A percentile compares a stretch with the other conserved stretches of the same genome.
Evolutionary conservation across 2,888 invertebrate species (phyloP).

Genomic region (Troides oblongomaculatus): DNA sequence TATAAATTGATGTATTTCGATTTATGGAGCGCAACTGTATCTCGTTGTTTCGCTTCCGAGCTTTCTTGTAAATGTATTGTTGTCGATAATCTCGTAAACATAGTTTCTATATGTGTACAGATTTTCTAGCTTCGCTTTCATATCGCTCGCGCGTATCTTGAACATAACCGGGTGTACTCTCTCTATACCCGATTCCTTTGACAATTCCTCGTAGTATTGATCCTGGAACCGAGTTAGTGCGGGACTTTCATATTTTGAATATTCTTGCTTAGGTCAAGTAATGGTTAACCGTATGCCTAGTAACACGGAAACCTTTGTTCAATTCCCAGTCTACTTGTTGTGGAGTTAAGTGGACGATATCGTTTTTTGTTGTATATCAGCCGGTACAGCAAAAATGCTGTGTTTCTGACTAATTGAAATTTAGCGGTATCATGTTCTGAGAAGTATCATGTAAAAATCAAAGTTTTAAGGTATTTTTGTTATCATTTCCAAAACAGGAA

Average conservation of each 20-base stretch:
- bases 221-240: constrained; percentile 50
- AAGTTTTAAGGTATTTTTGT: background rate
- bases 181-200: constrained; percentile 63
- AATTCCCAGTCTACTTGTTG: too few relatives aligned
- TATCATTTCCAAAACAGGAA: background rate
- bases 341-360: too few relatives aligned
- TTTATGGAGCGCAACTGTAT: constrained; percentile 4
- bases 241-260: background rate
- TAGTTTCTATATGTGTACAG: constrained; percentile 66
- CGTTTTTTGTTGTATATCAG: too few relatives aligned
- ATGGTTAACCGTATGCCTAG: too few relatives aligned
- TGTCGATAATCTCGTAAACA: constrained; percentile 57
- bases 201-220: constrained; percentile 59
- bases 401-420: too few relatives aligned
- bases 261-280: too few relatives aligned
- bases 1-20: background rate
- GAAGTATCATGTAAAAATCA: too few relatives aligned
- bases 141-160: constrained; percentile 59
- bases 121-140: constrained; percentile 54
- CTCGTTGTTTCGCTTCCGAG: constrained; percentile 37
- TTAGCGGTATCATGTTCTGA: too few relatives aligned
- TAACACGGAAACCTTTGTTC: too few relatives aligned
- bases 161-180: constrained; percentile 69
- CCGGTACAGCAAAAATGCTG: too few relatives aligned
- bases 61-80: constrained; percentile 52